Evolutionary conservation across 2,113 vertebrate species (phyloP).

Genomic region (Propithecus coquereli): DNA sequence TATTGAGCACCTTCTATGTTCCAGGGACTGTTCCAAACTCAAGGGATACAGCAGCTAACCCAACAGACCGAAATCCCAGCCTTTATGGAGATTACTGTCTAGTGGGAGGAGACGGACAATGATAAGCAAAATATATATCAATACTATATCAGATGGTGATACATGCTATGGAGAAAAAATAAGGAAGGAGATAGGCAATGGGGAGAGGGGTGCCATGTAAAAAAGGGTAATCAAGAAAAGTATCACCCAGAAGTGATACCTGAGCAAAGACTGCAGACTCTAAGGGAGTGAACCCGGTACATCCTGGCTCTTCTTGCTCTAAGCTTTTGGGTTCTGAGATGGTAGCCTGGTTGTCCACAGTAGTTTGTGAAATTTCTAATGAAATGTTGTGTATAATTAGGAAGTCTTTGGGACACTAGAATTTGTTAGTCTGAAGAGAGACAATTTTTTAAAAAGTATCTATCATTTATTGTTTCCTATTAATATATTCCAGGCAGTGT

Average conservation of each 20-base stretch:
- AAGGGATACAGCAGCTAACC: not conserved
- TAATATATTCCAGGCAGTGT: not conserved
- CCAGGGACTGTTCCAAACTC: not conserved
- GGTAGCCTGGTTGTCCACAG: not conserved
- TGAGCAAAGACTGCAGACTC: not conserved
- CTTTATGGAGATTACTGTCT: not conserved
- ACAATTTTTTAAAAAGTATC: not conserved
- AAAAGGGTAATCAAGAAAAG: not conserved
- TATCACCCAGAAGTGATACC: not conserved
- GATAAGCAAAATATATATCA: not conserved
- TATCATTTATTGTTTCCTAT: not conserved
- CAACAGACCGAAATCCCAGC: not conserved
- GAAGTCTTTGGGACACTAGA: not conserved
- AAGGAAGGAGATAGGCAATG: not conserved
- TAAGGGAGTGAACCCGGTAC: not conserved
- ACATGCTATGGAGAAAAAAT: not conserved
- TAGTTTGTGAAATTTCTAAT: constrained; percentile 20
- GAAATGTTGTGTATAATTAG: not conserved
- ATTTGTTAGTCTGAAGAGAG: not conserved
- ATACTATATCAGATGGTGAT: not conserved
- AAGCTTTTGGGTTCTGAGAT: not conserved
- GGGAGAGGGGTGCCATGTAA: not conserved
- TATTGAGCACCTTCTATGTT: constrained; percentile 1
- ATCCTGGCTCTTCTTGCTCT: not conserved
- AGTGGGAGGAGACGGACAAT: constrained; percentile 25